Conservation (phyloP, 1,140 invertebrate species). For the Drosophila triauraria region DNA sequence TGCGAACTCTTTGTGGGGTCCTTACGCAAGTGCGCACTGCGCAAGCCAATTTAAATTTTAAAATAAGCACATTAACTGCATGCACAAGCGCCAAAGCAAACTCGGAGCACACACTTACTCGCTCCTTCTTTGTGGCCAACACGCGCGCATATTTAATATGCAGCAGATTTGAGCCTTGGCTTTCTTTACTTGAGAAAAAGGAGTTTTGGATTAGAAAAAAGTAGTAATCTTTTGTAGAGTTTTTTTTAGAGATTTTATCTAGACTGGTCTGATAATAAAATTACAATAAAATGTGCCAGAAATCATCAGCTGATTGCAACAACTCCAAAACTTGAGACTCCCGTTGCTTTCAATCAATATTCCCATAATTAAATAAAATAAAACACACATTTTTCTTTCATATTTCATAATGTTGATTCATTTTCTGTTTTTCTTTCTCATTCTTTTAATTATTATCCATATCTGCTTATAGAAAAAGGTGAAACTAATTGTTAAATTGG, state of each 20-base stretch:
- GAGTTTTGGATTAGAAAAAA: neutral
- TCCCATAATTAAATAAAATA: neutral
- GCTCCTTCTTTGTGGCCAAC: constrained; percentile 12
- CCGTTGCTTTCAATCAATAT: neutral
- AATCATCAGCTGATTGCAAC: no score
- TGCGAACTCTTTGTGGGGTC: constrained; percentile 24
- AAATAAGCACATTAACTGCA: constrained; percentile 83
- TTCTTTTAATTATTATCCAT: constrained; percentile 74
- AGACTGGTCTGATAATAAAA: no score
- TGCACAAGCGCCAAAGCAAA: constrained; percentile 60
- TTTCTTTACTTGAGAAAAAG: neutral
- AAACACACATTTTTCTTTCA: constrained; percentile 44
- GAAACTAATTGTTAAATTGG: constrained; percentile 72
- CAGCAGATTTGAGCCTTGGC: constrained; percentile 60
- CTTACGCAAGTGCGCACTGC: constrained; percentile 68
- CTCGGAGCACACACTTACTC: constrained; percentile 11
- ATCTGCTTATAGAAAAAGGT: constrained; percentile 75
- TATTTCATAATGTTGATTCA: constrained; percentile 72
- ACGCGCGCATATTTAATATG: constrained; percentile 67
- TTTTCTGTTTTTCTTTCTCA: constrained; percentile 17
- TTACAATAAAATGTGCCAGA: no score
- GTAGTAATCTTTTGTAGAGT: neutral
- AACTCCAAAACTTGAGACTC: no score
- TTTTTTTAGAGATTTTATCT: no score
- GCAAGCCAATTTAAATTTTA: constrained; percentile 84